phyloP scores from a whole-genome alignment of 2,888 invertebrate genomes.

The Plutella xylostella region DNA sequence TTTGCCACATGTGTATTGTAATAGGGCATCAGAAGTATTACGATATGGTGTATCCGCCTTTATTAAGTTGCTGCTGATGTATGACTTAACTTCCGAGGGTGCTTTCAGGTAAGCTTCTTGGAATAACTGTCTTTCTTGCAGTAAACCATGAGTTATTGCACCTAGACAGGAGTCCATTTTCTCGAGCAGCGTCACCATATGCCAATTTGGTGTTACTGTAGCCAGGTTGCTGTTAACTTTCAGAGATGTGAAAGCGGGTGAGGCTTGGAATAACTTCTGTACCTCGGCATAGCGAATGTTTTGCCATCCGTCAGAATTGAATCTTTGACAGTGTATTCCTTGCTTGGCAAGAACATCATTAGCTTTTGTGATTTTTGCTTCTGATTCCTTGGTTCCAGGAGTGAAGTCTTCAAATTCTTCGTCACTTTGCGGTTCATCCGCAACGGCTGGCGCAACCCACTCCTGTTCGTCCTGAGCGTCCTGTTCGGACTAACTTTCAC shows the following conservation, averaged over 20 bases:
- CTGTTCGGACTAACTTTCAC: background rate
- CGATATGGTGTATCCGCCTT: background rate
- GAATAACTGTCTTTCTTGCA: background rate
- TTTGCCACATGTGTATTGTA: constrained; percentile 1
- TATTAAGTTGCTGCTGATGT: background rate
- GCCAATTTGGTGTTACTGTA: background rate
- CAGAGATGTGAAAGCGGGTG: constrained; percentile 3
- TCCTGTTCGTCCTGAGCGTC: background rate
- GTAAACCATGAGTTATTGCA: background rate
- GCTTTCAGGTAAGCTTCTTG: background rate
- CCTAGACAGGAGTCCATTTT: background rate
- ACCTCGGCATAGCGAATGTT: constrained; percentile 5
- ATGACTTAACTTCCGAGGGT: background rate
- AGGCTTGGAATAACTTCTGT: constrained; percentile 6
- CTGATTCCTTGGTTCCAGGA: constrained; percentile 2
- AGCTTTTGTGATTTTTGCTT: constrained; percentile 4
- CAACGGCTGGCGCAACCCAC: background rate
- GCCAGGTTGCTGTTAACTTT: constrained; percentile 5
- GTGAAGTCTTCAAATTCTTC: background rate
- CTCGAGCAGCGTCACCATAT: background rate
- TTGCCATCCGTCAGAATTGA: background rate
- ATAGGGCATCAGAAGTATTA: background rate
- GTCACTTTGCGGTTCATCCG: background rate
- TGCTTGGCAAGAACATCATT: background rate
- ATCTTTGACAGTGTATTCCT: constrained; percentile 2